Conservation (phyloP, 2,797 vertebrate species). For the Gallirallus australis region DNA sequence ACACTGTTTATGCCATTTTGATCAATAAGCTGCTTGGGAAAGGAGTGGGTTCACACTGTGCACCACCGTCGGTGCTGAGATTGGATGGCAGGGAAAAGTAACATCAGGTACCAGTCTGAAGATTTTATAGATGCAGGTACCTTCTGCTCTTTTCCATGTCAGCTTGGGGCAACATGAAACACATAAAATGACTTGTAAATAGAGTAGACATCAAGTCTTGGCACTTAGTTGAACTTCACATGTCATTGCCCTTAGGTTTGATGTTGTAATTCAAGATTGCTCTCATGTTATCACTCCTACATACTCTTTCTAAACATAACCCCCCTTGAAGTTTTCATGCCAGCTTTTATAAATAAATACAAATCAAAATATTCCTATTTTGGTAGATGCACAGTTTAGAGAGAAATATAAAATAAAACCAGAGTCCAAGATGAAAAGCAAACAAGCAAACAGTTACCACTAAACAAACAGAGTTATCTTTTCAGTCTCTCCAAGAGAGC, state of each 20-base stretch:
- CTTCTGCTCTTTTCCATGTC: not conserved
- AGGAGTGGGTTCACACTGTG: not conserved
- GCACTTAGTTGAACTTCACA: not conserved
- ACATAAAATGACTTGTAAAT: not conserved
- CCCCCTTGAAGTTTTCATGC: not conserved
- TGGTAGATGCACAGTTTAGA: not conserved
- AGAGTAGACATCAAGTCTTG: not conserved
- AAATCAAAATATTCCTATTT: not conserved
- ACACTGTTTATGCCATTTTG: not conserved
- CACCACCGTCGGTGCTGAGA: not conserved
- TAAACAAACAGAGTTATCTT: not conserved
- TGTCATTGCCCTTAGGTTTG: not conserved
- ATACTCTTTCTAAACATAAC: not conserved
- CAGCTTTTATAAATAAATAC: not conserved
- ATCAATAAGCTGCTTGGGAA: not conserved
- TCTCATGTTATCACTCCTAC: not conserved
- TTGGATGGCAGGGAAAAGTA: not conserved
- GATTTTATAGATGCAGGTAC: not conserved
- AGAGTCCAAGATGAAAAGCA: not conserved
- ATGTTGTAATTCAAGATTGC: not conserved
- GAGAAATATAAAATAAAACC: not conserved
- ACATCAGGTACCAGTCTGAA: not conserved
- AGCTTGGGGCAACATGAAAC: not conserved
- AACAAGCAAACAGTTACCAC: not conserved
- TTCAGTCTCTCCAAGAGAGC: not conserved